Evolutionary conservation across 2,113 vertebrate genomes (phyloP).

Genomic region (Burhinus bistriatus): DNA sequence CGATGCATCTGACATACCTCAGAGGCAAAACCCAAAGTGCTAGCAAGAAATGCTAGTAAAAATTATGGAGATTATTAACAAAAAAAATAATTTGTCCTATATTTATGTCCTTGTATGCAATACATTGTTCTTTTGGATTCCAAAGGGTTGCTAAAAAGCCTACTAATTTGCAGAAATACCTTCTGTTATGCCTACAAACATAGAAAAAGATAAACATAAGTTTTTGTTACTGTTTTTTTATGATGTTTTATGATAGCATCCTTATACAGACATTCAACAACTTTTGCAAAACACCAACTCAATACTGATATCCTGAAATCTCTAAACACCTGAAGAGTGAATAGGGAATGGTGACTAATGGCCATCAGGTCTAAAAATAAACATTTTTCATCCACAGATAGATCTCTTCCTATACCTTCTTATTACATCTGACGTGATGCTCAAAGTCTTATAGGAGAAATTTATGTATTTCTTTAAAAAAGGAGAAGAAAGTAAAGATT

Average conservation of each 20-base stretch:
- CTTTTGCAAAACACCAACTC: neutral
- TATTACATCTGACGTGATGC: neutral
- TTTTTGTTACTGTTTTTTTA: neutral
- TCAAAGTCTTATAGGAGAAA: neutral
- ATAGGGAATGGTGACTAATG: neutral
- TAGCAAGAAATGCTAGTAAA: neutral
- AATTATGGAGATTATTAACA: neutral
- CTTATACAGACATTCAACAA: neutral
- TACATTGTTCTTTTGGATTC: neutral
- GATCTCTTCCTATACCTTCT: neutral
- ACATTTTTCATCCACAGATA: neutral
- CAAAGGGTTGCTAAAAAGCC: neutral
- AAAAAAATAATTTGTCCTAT: neutral
- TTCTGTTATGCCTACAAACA: neutral
- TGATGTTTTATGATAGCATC: neutral
- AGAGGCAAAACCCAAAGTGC: neutral
- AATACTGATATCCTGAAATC: neutral
- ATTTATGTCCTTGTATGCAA: neutral
- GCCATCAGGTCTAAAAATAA: neutral
- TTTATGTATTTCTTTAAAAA: neutral
- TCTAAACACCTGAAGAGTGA: neutral
- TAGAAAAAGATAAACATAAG: accelerated
- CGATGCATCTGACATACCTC: neutral
- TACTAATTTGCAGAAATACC: neutral
- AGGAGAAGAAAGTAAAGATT: neutral